Conservation (phyloP, 2,888 invertebrate species). For the Cataglyphis livida region DNA sequence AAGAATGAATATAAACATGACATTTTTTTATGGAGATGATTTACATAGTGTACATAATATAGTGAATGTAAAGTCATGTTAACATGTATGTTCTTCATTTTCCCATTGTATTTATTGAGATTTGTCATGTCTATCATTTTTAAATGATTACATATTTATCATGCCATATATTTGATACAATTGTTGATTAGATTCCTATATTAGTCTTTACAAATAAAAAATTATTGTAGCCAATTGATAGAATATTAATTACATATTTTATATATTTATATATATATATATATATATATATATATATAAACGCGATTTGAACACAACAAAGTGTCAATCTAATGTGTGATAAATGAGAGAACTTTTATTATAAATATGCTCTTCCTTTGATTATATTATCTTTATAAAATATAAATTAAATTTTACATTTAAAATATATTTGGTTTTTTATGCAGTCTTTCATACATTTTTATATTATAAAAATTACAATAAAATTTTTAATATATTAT, state of each 20-base stretch:
- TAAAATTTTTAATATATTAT: neutral
- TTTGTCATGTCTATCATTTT: constrained; percentile 36
- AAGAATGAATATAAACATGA: constrained; percentile 49
- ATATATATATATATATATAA: neutral
- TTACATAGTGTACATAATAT: constrained; percentile 56
- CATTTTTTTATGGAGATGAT: constrained; percentile 58
- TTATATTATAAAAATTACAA: constrained; percentile 3
- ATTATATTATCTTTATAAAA: constrained; percentile 36
- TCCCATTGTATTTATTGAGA: constrained; percentile 48
- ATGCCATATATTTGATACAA: constrained; percentile 72
- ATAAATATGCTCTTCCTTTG: constrained; percentile 27
- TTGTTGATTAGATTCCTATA: constrained; percentile 20
- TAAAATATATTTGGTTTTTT: neutral
- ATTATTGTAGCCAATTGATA: neutral
- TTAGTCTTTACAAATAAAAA: constrained; percentile 1
- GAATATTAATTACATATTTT: neutral
- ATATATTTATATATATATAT: no score
- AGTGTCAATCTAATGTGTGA: constrained; percentile 18
- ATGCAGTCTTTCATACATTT: neutral
- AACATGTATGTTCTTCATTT: constrained; percentile 40
- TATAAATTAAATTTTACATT: constrained; percentile 6
- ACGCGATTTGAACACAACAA: constrained; percentile 30
- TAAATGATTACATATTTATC: constrained; percentile 65
- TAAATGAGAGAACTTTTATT: constrained; percentile 13
- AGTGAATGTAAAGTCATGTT: constrained; percentile 50